These are phyloP conservation scores for Piaya cayana DNA, from an alignment of 2,113 vertebrate genomes.

Conservation along the genomic window DNA sequence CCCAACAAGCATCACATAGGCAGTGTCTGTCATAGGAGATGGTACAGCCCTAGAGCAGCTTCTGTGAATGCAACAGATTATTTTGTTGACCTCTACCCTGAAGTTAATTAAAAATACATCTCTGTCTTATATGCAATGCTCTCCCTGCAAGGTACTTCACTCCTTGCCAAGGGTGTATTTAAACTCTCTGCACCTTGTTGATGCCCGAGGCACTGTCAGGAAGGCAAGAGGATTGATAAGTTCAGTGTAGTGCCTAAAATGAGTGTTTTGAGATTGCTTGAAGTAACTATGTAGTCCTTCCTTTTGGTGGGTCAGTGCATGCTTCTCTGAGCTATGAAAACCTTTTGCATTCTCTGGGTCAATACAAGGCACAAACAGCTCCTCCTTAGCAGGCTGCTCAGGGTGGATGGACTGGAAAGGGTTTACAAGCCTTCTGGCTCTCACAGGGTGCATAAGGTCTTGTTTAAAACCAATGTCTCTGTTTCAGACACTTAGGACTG, in stretches of 20 bases:
- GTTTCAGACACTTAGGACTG: background rate
- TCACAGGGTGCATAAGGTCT: rapidly evolving
- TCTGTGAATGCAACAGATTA: background rate
- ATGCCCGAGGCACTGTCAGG: background rate
- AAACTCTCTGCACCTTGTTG: background rate
- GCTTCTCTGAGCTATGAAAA: background rate
- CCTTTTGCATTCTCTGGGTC: background rate
- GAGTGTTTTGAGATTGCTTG: background rate
- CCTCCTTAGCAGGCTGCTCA: background rate
- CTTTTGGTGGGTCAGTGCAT: rapidly evolving
- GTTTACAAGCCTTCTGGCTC: background rate
- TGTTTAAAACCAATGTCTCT: background rate
- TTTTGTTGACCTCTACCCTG: background rate
- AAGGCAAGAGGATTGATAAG: background rate
- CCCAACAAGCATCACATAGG: rapidly evolving
- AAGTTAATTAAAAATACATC: background rate
- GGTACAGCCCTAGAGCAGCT: background rate
- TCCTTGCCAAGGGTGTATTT: background rate
- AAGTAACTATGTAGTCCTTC: background rate
- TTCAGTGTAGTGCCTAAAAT: background rate
- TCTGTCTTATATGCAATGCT: background rate
- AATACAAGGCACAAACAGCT: background rate
- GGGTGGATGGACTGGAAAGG: background rate
- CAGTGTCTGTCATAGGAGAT: background rate
- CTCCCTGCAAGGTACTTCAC: background rate